Evolutionary conservation across 23 tunicate genomes (phyloP), one percentile per base, ranked within the genome.

Genomic region (Clavelina lepadiformis): DNA sequence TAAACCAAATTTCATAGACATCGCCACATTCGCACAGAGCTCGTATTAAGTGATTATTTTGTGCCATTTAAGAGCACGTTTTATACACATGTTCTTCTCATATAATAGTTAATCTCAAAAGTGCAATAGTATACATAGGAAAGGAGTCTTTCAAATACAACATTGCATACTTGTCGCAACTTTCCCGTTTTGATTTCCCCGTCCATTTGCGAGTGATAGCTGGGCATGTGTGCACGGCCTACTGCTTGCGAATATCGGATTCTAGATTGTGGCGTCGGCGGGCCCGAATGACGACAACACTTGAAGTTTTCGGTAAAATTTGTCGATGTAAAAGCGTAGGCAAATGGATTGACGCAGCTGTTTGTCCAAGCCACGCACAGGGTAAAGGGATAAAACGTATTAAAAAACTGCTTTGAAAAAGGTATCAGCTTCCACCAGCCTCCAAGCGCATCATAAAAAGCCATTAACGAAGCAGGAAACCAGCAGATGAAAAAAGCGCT

Each of bases 331-430:
- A 86, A 86, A 11, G 95, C 95, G 75, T 86, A 86, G 30, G 72
- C 83, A 35, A 86, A 50, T 13, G 95, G 95, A 50, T 86, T 86
- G 53, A 86, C 67, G 46, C 85, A 86, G 69, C 95, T 86, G 76
- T 86, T 86, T 35, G 95, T 78, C 47, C 78, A 86, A 18, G 95
- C 95, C 63, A 86, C 53, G 34, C 83, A 77, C 20, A 86, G 38
- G 29, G 60, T 71, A 55, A 72, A 71, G 4, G 95, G 95, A 32
- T 78, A 46, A 31, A 66, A 58, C 1, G 56, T 54, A 30, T 53
- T 69, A 55, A 59, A 86, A 58, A 71, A 65, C 18, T 54, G 31
- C 28, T 65, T 53, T 56, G 67, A 61, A 22, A 75, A 70, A 5
- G 46, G 26, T 32, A 86, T 77, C 26, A 54, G 50, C 26, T 38